Conservation (phyloP, 2,888 invertebrate genomes). For the Cremastinae sp. region DNA sequence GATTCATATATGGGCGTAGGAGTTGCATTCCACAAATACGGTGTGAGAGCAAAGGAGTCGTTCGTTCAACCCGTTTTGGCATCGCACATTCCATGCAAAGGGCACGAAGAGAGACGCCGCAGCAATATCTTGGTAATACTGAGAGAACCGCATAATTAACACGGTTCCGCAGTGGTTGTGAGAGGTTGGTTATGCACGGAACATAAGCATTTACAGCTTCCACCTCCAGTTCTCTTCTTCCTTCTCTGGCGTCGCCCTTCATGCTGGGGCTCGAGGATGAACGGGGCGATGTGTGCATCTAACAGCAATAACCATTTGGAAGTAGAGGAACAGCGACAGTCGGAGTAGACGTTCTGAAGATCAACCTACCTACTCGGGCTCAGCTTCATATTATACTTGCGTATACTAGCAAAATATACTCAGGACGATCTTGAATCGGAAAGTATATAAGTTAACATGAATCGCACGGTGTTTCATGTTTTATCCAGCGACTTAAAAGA, state of each 20-base stretch:
- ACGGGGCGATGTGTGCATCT: constrained; percentile 42
- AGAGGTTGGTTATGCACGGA: constrained; percentile 34
- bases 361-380: constrained; percentile 2
- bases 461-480: background rate
- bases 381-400: constrained; percentile 22
- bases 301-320: constrained; percentile 42
- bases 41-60: constrained; percentile 38
- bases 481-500: too few species aligned
- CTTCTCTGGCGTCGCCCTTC: constrained; percentile 13
- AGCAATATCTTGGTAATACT: constrained; percentile 60
- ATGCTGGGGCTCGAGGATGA: constrained; percentile 30
- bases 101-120: constrained; percentile 31
- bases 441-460: too few species aligned
- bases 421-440: too few species aligned
- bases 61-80: constrained; percentile 45
- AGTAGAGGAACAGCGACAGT: constrained; percentile 44
- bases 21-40: constrained; percentile 23
- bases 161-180: constrained; percentile 43
- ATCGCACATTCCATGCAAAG: constrained; percentile 49
- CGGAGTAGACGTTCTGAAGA: constrained; percentile 36
- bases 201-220: constrained; percentile 52
- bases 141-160: constrained; percentile 59
- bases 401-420: too few species aligned
- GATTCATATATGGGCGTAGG: constrained; percentile 10
- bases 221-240: background rate